Evolutionary conservation across 2,888 invertebrate genomes (phyloP).

Genomic region (Timema podura): DNA sequence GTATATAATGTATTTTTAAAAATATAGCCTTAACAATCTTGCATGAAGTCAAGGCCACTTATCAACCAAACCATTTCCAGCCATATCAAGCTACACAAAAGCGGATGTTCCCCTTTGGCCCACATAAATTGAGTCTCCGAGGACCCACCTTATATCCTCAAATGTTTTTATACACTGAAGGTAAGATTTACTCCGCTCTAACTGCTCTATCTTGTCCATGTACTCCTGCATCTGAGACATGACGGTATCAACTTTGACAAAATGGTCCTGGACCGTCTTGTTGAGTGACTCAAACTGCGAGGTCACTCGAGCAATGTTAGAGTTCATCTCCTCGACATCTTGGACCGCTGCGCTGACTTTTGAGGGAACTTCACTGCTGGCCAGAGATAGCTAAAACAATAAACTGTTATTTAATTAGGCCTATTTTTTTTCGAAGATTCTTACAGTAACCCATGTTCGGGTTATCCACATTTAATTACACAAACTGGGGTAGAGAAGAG

Average conservation of each 20-base stretch:
- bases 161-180: constrained; percentile 65
- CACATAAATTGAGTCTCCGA: neutral
- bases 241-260: constrained; percentile 48
- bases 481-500: too few species aligned
- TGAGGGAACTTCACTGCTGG: constrained; percentile 59
- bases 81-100: too few species aligned
- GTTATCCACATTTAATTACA: too few species aligned
- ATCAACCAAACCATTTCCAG: too few species aligned
- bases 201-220: constrained; percentile 52
- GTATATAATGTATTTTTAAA: too few species aligned
- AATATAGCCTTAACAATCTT: too few species aligned
- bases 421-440: neutral
- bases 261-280: constrained; percentile 47
- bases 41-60: too few species aligned
- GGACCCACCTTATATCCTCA: constrained; percentile 62
- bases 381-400: constrained; percentile 54
- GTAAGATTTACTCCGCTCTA: constrained; percentile 60
- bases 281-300: constrained; percentile 49
- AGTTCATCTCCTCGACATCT: constrained; percentile 53
- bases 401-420: constrained; percentile 7
- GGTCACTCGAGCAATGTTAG: constrained; percentile 50
- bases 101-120: too few species aligned
- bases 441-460: neutral
- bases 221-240: constrained; percentile 54
- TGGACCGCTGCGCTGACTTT: constrained; percentile 60